Evolutionary conservation across 2,113 vertebrate species (phyloP), one percentile per base, ranked within the genome.

Genomic region (Oplegnathus fasciatus): DNA sequence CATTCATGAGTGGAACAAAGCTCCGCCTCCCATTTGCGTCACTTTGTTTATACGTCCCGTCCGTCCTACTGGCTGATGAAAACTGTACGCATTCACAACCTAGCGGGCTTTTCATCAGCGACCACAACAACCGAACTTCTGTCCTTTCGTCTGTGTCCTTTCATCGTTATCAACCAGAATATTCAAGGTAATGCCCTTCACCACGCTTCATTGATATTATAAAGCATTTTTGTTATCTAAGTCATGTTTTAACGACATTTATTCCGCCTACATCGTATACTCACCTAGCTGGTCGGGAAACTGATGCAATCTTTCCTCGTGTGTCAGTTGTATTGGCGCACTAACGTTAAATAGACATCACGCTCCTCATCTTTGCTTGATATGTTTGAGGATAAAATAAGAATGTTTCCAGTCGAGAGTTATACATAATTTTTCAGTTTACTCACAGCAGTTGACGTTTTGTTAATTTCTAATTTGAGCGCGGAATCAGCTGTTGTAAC

Each of bases 251-350:
- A 55, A 4, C 8, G 20, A 32, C 6, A 9, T 15, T 42, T 58
- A 42, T 69, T 5, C n/a, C 44, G 30, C 44, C 34, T 5, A 15
- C 44, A 46, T 69, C 6, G 40, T 28, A 4, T 17, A 15, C 7
- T 40, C 34, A 24, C 1, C 7, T 20, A 6, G 30, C 44, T 13
- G 13, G 18, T 55, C 8, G 42, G 72, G 65, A 8, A 68, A 90
- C 81, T 94, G 91, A 94, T 60, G 93, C 92, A 93, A 94, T 93
- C 50, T 1, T 42, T 4, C 84, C 81, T 61, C 68, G 60, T 85
- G 34, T 74, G 22, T 70, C 64, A 66, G 15, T 72, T 40, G 24
- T 67, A 67, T 20, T 52, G 30, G 85, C 68, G 52, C 48, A 64
- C 20, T 50, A 3, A 20, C 9, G 13, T 73, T 61, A 28, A 22